A percentile compares a stretch with the other conserved stretches of the same genome.
These are phyloP conservation scores for Scolopax mira DNA, from an alignment of 2,113 vertebrate genomes.

Conservation along the genomic window DNA sequence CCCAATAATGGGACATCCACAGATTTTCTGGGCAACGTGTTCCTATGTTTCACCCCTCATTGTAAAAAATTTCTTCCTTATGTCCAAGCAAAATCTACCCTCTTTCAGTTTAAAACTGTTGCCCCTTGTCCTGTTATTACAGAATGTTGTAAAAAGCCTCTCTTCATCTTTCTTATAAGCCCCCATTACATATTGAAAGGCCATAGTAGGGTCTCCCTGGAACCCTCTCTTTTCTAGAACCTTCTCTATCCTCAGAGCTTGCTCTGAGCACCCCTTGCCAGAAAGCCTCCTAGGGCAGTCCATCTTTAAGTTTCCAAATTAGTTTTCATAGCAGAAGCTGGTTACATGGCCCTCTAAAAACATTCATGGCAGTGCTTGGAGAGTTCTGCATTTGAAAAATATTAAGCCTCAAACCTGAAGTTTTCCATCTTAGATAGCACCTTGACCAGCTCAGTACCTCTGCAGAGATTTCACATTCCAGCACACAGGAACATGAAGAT, in stretches of 20 bases:
- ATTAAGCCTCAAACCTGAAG: background rate
- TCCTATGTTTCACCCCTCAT: background rate
- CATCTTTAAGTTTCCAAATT: background rate
- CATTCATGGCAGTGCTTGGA: background rate
- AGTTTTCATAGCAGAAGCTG: background rate
- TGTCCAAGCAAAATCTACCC: background rate
- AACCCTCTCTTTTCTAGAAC: background rate
- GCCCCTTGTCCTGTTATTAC: background rate
- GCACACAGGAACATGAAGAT: background rate
- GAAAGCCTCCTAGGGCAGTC: background rate
- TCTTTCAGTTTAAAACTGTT: background rate
- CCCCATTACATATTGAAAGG: background rate
- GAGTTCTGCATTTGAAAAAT: background rate
- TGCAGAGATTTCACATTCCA: background rate
- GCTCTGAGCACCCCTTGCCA: background rate
- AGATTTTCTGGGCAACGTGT: background rate
- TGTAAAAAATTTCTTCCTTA: background rate
- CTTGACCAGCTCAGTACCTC: background rate
- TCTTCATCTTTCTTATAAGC: background rate
- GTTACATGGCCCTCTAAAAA: background rate
- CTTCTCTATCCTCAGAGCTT: background rate
- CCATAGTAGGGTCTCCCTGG: background rate
- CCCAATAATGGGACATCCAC: background rate
- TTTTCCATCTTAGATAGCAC: background rate
- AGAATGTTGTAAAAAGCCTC: background rate